Evolutionary conservation across 1,140 invertebrate species (phyloP).

Genomic region (Zaprionus kolodkinae): DNA sequence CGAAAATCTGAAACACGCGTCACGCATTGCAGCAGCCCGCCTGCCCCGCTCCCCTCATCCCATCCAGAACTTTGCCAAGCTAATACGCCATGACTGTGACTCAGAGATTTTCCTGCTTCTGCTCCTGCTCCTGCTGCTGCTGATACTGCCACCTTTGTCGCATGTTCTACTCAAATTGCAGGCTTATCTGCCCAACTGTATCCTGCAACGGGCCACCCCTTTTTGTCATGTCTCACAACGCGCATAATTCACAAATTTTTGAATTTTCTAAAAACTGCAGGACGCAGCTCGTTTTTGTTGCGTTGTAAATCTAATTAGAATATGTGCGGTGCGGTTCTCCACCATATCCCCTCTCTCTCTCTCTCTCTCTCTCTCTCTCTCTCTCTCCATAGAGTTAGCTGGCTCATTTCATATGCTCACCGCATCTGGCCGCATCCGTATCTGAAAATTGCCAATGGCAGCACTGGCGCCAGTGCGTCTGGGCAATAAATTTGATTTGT

Average conservation of each 20-base stretch:
- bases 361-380: not conserved
- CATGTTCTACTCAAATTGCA: conserved; percentile 3
- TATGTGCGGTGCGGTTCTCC: conserved; percentile 58
- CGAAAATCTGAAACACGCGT: conserved; percentile 81
- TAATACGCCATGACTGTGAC: conserved; percentile 72
- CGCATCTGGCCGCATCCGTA: conserved; percentile 75
- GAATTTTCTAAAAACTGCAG: conserved; percentile 61
- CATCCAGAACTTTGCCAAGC: conserved; percentile 13
- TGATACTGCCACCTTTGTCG: conserved; percentile 19
- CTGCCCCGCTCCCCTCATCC: not conserved
- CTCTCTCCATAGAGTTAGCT: not conserved
- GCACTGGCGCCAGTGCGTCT: conserved; percentile 71
- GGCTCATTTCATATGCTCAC: conserved; percentile 77
- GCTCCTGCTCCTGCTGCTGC: conserved; percentile 7
- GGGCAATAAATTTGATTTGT: conserved; percentile 82
- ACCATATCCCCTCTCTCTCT: conserved; percentile 23
- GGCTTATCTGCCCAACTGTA: conserved; percentile 15
- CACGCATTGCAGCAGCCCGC: conserved; percentile 38
- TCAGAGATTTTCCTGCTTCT: conserved; percentile 58
- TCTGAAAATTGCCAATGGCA: conserved; percentile 71
- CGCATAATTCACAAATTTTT: conserved; percentile 75
- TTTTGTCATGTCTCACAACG: conserved; percentile 23
- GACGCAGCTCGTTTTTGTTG: conserved; percentile 58
- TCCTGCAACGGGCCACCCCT: conserved; percentile 32
- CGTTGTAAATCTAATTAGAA: conserved; percentile 80